These are phyloP conservation scores for Thaleichthys pacificus DNA, from an alignment of 2,797 vertebrate species.

Conservation along the genomic window DNA sequence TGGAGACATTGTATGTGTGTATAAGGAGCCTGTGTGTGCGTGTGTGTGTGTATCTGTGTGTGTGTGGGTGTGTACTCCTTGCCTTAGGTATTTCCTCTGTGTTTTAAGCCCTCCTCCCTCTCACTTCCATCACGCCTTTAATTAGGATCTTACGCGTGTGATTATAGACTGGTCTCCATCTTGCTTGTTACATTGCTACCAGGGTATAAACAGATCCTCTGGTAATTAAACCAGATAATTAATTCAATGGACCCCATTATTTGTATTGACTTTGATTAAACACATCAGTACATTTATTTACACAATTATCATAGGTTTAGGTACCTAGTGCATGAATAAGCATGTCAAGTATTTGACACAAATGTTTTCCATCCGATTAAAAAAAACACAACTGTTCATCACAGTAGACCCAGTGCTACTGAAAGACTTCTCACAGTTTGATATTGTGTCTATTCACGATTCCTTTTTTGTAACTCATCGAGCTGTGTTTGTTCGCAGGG, in stretches of 20 bases:
- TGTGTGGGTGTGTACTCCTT: background rate
- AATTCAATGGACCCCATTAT: background rate
- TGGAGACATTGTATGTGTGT: conserved; percentile 1
- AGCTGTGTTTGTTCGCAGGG: background rate
- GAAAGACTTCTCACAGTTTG: background rate
- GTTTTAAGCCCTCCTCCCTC: background rate
- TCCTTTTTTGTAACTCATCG: background rate
- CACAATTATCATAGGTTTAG: conserved; percentile 2
- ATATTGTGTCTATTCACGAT: background rate
- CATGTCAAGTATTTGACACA: background rate
- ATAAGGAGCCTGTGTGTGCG: background rate
- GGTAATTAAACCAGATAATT: conserved; percentile 5
- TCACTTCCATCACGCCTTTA: background rate
- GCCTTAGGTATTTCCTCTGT: background rate
- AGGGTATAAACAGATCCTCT: background rate
- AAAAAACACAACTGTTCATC: background rate
- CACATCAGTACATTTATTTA: background rate
- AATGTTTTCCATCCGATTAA: background rate
- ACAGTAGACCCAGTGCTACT: background rate
- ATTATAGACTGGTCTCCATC: background rate
- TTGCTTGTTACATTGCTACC: background rate
- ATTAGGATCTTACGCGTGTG: background rate
- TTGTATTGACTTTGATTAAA: background rate
- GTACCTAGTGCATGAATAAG: background rate
- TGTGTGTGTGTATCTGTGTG: background rate